phyloP scores from a whole-genome alignment of 2,888 invertebrate genomes.

The Ommatoiulus sabulosus region DNA sequence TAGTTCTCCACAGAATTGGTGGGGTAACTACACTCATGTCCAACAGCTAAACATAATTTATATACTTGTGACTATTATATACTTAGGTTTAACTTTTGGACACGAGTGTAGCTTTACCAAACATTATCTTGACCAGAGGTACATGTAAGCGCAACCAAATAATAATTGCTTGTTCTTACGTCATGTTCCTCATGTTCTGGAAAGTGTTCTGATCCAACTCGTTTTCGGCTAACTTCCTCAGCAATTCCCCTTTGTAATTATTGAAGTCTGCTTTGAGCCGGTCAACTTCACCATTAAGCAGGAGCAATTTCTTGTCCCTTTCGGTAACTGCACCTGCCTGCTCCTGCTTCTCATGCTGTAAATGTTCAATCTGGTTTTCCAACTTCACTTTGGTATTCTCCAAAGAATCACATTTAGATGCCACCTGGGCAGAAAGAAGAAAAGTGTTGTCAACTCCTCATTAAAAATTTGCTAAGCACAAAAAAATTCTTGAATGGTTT shows the following conservation, averaged over 20 bases:
- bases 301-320: conserved; percentile 60
- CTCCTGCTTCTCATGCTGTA: conserved; percentile 56
- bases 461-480: not conserved
- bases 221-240: conserved; percentile 61
- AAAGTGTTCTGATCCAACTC: conserved; percentile 60
- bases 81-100: too few relatives aligned
- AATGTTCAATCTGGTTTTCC: conserved; percentile 49
- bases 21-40: too few relatives aligned
- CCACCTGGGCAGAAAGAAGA: not conserved
- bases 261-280: conserved; percentile 61
- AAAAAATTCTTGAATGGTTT: not conserved
- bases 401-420: not conserved
- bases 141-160: too few relatives aligned
- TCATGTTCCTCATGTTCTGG: conserved; percentile 61
- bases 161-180: conserved; percentile 59
- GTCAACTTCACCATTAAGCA: conserved; percentile 62
- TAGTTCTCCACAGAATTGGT: too few relatives aligned
- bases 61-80: too few relatives aligned
- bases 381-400: not conserved
- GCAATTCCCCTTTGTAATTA: conserved; percentile 61
- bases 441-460: too few relatives aligned
- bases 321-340: conserved; percentile 58
- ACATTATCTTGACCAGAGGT: too few relatives aligned
- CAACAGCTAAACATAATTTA: too few relatives aligned
- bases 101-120: too few relatives aligned